Evolutionary conservation across 2,797 vertebrate species (phyloP).

Genomic region (Crocodylus rhombifer): DNA sequence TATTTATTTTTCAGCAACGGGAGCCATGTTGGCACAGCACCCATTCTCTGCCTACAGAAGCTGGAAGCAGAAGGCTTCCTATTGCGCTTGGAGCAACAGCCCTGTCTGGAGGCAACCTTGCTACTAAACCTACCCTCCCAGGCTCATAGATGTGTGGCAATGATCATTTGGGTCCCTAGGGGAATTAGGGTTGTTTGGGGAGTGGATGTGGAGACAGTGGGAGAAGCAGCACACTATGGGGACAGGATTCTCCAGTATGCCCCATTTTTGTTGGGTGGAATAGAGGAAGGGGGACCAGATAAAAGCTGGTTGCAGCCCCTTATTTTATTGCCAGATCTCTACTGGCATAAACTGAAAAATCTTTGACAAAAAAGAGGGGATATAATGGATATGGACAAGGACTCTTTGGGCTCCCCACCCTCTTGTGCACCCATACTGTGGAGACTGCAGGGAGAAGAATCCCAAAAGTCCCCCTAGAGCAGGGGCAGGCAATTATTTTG

Average conservation of each 20-base stretch:
- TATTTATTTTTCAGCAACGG: not conserved
- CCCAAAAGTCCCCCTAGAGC: not conserved
- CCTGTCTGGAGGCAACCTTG: not conserved
- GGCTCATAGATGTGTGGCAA: not conserved
- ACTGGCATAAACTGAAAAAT: not conserved
- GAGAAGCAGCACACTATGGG: not conserved
- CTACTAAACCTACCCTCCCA: too few species aligned
- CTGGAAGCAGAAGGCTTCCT: not conserved
- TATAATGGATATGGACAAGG: too few species aligned
- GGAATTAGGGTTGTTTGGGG: not conserved
- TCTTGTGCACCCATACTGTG: not conserved
- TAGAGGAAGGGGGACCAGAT: not conserved
- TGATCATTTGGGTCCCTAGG: not conserved
- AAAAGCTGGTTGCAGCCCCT: not conserved
- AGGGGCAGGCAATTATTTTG: too few species aligned
- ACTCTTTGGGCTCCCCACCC: not conserved
- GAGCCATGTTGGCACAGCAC: not conserved
- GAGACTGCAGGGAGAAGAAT: not conserved
- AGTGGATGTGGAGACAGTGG: not conserved
- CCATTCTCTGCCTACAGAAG: not conserved
- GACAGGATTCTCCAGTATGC: not conserved
- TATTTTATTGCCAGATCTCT: not conserved
- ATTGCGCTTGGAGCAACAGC: not conserved
- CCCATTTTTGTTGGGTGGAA: not conserved
- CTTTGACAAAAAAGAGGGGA: not conserved